Evolutionary conservation across 2,797 vertebrate species (phyloP), one percentile per base, ranked within the genome.

Genomic region (Picus viridis): DNA sequence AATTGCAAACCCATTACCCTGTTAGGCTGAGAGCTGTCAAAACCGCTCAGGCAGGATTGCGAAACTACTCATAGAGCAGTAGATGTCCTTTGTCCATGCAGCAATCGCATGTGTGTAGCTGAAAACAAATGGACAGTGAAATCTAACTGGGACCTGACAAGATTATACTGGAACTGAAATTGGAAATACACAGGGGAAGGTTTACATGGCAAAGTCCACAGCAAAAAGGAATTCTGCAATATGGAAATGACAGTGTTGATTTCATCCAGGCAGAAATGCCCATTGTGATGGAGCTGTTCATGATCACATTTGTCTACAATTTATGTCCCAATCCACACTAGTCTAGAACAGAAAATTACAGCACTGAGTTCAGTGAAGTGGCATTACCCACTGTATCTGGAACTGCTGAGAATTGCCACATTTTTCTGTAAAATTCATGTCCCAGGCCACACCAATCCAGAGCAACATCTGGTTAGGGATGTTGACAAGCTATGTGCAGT

Each of bases 41-140:
- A 95, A 89, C 56, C 3, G 6, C 77, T 90, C 86, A 76, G 83
- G 22, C 3, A 4, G 87, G 89, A 82, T 51, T 83, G 79, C 61
- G 93, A 91, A 93, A 93, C 86, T 83, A 89, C 87, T 51, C 80
- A 27, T 6, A 67, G 90, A 88, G 56, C 53, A 77, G 58, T 30
- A 84, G 71, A 64, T 74, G 93, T 93, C 90, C 90, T 89, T 95
- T 73, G 86, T 76, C 80, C 39, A 20, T 1, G 1, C 76, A 86
- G 65, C 90, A 78, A 85, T 88, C 49, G 64, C 71, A 64, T 3
- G 76, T 70, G 70, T 57, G 24, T 70, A 75, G 32, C 92, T 91
- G 76, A 94, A 94, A 96, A 94, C 87, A 92, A 94, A 90, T 16
- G 70, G 77, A 57, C 88, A 83, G 76, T 47, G 76, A 93, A 94